Evolutionary conservation across 2,888 invertebrate genomes (phyloP).

Genomic region (Hemistola chrysoprasaria): DNA sequence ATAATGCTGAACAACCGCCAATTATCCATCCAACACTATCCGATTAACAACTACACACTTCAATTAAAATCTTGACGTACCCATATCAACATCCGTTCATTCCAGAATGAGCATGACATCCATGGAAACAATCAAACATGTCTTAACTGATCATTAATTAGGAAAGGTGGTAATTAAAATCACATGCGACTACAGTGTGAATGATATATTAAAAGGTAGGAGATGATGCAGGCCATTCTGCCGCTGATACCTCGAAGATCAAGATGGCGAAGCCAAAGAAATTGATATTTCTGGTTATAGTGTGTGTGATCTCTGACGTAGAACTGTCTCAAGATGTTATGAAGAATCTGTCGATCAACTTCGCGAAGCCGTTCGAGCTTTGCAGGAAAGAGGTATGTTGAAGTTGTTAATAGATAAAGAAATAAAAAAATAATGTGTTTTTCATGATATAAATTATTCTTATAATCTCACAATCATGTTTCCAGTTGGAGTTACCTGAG

Average conservation of each 20-base stretch:
- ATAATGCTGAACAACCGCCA: too few relatives aligned
- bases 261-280: conserved; percentile 13
- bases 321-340: conserved; percentile 29
- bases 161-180: conserved; percentile 8
- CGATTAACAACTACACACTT: too few relatives aligned
- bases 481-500: conserved; percentile 32
- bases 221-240: not conserved
- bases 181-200: conserved; percentile 4
- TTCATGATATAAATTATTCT: too few relatives aligned
- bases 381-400: conserved; percentile 28
- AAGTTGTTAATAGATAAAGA: too few relatives aligned
- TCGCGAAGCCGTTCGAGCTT: conserved; percentile 29
- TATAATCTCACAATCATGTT: not conserved
- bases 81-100: too few relatives aligned
- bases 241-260: not conserved
- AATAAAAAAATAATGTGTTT: too few relatives aligned
- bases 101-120: conserved; percentile 7
- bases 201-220: conserved; percentile 19
- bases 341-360: conserved; percentile 27
- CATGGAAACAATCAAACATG: conserved; percentile 7
- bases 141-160: conserved; percentile 9
- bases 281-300: conserved; percentile 12
- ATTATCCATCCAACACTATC: too few relatives aligned
- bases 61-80: too few relatives aligned
- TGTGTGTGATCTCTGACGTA: conserved; percentile 12